These are phyloP conservation scores for Corythornis cristatus DNA, from an alignment of 2,113 vertebrate genomes.

Conservation along the genomic window DNA sequence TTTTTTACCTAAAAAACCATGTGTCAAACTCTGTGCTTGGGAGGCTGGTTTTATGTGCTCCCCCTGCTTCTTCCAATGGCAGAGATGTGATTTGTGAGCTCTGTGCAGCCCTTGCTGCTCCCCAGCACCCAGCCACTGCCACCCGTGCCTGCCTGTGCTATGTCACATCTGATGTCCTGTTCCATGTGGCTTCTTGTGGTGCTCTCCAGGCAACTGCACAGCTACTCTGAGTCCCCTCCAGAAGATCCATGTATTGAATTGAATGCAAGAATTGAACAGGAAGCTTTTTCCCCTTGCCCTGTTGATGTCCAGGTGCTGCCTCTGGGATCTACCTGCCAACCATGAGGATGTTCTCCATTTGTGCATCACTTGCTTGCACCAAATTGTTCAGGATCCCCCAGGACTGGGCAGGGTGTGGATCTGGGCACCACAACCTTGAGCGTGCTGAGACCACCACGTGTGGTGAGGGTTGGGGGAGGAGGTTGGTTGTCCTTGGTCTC, in stretches of 20 bases:
- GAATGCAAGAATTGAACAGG: not conserved
- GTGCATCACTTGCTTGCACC: not conserved
- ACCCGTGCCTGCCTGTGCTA: not conserved
- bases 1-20: not conserved
- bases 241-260: not conserved
- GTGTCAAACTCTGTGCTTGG: not conserved
- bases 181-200: not conserved
- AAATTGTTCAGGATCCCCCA: not conserved
- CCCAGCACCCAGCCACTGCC: rapidly evolving
- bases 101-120: rapidly evolving
- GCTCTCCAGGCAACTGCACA: not conserved
- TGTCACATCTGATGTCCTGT: rapidly evolving
- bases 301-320: not conserved
- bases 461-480: not conserved
- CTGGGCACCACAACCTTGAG: not conserved
- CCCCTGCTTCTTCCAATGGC: not conserved
- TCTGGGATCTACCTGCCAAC: not conserved
- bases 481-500: not conserved
- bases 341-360: not conserved
- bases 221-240: rapidly evolving
- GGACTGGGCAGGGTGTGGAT: rapidly evolving
- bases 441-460: rapidly evolving
- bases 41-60: not conserved
- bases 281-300: not conserved
- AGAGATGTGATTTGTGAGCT: not conserved